These are phyloP conservation scores for Cataglyphis altisquamis DNA, from an alignment of 2,888 invertebrate species.

Conservation along the genomic window DNA sequence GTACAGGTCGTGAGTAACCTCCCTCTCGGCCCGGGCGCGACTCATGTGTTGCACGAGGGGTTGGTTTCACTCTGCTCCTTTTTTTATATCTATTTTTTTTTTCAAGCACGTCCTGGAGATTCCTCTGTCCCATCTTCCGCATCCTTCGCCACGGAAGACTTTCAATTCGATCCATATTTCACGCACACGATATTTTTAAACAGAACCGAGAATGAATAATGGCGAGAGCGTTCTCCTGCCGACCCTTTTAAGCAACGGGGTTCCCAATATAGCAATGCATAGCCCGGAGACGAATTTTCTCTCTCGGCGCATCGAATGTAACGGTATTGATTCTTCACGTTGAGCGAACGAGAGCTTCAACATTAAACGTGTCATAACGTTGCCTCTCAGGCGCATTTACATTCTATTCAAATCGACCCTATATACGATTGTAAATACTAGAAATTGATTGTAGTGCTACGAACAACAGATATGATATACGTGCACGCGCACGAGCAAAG, in stretches of 20 bases:
- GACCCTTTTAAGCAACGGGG: constrained; percentile 61
- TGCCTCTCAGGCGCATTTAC: constrained; percentile 18
- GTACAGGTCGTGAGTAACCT: constrained; percentile 64
- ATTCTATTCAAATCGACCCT: constrained; percentile 37
- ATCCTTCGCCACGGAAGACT: constrained; percentile 71
- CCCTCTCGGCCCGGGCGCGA: constrained; percentile 60
- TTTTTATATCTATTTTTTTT: constrained; percentile 60
- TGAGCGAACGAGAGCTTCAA: constrained; percentile 39
- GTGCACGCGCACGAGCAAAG: neutral
- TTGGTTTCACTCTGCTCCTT: constrained; percentile 59
- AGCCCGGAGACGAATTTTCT: constrained; percentile 57
- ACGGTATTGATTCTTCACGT: constrained; percentile 53
- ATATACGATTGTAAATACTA: neutral
- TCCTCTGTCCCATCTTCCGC: constrained; percentile 58
- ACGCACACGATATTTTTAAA: constrained; percentile 79
- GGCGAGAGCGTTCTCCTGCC: constrained; percentile 67
- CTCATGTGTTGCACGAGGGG: constrained; percentile 66
- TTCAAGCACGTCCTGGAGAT: constrained; percentile 64
- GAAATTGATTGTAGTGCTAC: constrained; percentile 33
- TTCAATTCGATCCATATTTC: constrained; percentile 81
- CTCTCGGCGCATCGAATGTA: constrained; percentile 46
- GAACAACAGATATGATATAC: constrained; percentile 12
- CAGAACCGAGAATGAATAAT: constrained; percentile 78
- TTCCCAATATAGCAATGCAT: constrained; percentile 64
- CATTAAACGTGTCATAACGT: constrained; percentile 28